phyloP scores from a whole-genome alignment of 53 echinoderm and acorn worm genomes.

The Luidia sarsii region DNA sequence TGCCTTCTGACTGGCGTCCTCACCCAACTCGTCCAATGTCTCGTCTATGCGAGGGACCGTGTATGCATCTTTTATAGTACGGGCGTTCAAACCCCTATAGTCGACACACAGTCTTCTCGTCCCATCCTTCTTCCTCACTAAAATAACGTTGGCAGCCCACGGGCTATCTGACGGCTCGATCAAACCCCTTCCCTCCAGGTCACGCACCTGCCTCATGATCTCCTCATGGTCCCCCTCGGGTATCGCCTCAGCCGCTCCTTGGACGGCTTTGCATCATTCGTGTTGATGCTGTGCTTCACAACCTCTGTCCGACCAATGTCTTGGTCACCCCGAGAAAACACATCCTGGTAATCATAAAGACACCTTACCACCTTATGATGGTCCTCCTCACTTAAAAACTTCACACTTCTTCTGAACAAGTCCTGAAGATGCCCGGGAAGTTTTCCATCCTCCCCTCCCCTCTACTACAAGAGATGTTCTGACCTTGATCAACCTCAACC shows the following conservation, averaged over 20 bases:
- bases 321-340: slow-evolving; percentile 13
- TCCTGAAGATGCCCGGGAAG: slow-evolving; percentile 26
- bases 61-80: no score
- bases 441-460: neutral
- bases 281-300: slow-evolving; percentile 16
- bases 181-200: neutral
- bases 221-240: neutral
- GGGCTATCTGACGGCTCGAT: slow-evolving; percentile 9
- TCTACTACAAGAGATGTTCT: neutral
- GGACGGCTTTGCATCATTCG: neutral
- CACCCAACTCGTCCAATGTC: no score
- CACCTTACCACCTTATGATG: neutral
- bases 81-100: slow-evolving; percentile 11
- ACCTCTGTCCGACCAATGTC: slow-evolving; percentile 9
- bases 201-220: slow-evolving; percentile 4
- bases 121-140: slow-evolving; percentile 20
- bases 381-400: neutral
- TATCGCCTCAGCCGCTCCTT: slow-evolving; percentile 12
- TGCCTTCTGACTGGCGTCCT: no score
- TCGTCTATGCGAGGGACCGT: no score
- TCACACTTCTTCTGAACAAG: neutral
- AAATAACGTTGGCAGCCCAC: slow-evolving; percentile 7
- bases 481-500: slow-evolving; percentile 3
- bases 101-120: slow-evolving; percentile 3
- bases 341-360: neutral